Base-by-base conservation (phyloP, 2,113 vertebrate species). In the Pantherophis guttatus region DNA sequence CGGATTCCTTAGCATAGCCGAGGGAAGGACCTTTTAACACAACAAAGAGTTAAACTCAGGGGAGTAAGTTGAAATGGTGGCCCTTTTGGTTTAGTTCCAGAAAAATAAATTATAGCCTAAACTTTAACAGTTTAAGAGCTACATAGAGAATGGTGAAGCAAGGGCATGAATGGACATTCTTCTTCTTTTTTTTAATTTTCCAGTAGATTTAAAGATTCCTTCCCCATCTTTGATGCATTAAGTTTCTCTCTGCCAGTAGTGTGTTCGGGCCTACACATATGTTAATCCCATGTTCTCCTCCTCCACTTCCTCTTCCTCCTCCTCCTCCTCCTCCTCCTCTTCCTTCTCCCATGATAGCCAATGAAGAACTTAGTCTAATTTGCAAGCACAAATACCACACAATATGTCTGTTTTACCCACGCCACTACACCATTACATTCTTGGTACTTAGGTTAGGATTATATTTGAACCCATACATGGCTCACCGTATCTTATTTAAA, bases 101-200 rank as follows among this genome's bases (percentile, higher is more conserved):
- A 58, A 50, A 50, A 70, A 39, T 33, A 96, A 95, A 96, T 96
- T 88, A 87, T 89, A 94, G 50, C 5, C 59, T 26, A 29, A 29
- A 29, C 10, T 12, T 29, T 65, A 65, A 65, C 8, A 29, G 1
- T 26, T 65, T 65, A 29, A 65, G 62, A 65, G 10, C 58, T 29
- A 29, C 26, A 26, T 62, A 23, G 24, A 62, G 24, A 62, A 62
- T 26, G 9, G 62, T 65, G 62, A 29, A 65, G 3, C 62, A 65
- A 65, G 59, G 11, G 9, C 11, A 29, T 11, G 10, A 29, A 29
- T 29, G 59, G 26, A 96, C 93, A 93, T 93, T 95, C 95, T 93
- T 48, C 3, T 93, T 39, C 39, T 97, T 96, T 96, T 96, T 95
- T 96, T 96, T 96, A 54, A 96, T 96, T 96, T 95, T 97, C 95